Base-by-base conservation (phyloP, 1,140 invertebrate species). In the Oncopeltus fasciatus region DNA sequence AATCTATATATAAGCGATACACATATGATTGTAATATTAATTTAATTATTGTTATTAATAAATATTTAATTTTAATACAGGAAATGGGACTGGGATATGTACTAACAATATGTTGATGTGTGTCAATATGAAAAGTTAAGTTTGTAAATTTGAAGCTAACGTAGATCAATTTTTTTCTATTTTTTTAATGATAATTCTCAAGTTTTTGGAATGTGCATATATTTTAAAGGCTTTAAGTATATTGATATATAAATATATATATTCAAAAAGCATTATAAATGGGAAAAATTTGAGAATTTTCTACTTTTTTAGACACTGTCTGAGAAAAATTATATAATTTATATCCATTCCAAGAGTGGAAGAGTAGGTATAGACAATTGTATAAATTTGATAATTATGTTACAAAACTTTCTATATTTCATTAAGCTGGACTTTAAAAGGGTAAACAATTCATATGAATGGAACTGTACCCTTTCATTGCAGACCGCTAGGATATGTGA, bases 31-130 rank as follows among this genome's bases (percentile, higher is more conserved):
- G 28, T 44, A 26, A 38, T 26, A 43, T 53, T 62, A 63, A 63
- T 63, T 63, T 63, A 63, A 63, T 63, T 63, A 59, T 58, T 63
- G 57, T 63, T 63, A 62, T 57, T 62, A 57, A 16, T 31, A n/a
- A 62, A 43, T 43, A 43, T 63, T 63, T 43, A 63, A 43, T 58
- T 63, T 57, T 46, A 63, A 58, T 58, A 47, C 61, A 63, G 61
- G 61, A 63, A 56, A 9, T 63, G 61, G 61, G 61, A 63, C 61
- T 62, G 61, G 61, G 61, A 62, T 29, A 62, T 43, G 31, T 62
- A 62, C 61, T 62, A 62, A 62, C 61, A 59, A 38, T 63, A 58
- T 63, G 57, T 63, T 46, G 56, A 58, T 28, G 3, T 24, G 21
- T 44, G 29, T 38, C 53, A n/a, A 33, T 51, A 62, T 62, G 20